phyloP scores from a whole-genome alignment of 2,888 invertebrate genomes.

The Eilema depressum region DNA sequence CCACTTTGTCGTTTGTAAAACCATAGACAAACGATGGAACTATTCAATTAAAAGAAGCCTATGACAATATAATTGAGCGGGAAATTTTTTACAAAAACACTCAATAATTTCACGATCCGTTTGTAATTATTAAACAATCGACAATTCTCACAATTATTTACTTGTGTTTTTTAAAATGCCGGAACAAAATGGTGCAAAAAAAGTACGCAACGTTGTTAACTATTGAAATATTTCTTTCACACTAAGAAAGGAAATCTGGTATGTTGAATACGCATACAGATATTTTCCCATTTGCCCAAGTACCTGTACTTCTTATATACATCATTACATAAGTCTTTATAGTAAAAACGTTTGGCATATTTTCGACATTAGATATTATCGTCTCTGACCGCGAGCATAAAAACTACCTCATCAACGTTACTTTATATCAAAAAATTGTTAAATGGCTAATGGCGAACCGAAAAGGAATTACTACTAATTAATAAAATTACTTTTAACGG shows the following conservation, averaged over 20 bases:
- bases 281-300: background rate
- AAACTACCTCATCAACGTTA: too few species aligned
- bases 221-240: constrained; percentile 17
- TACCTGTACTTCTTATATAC: too few species aligned
- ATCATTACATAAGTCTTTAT: too few species aligned
- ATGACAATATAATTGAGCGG: background rate
- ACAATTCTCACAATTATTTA: constrained; percentile 38
- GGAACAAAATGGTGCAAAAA: constrained; percentile 43
- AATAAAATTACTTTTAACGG: too few species aligned
- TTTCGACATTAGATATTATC: too few species aligned
- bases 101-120: constrained; percentile 14
- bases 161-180: constrained; percentile 21
- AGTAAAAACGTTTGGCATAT: too few species aligned
- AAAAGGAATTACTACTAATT: too few species aligned
- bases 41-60: background rate
- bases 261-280: background rate
- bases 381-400: too few species aligned
- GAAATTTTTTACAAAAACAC: background rate
- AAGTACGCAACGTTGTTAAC: constrained; percentile 17
- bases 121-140: constrained; percentile 41
- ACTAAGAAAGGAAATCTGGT: background rate
- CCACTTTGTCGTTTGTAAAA: background rate
- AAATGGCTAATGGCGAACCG: too few species aligned
- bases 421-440: too few species aligned
- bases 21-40: background rate